Evolutionary conservation across 2,797 vertebrate genomes (phyloP), one percentile per base, ranked within the genome.

Genomic region (Phoeniculus purpureus): DNA sequence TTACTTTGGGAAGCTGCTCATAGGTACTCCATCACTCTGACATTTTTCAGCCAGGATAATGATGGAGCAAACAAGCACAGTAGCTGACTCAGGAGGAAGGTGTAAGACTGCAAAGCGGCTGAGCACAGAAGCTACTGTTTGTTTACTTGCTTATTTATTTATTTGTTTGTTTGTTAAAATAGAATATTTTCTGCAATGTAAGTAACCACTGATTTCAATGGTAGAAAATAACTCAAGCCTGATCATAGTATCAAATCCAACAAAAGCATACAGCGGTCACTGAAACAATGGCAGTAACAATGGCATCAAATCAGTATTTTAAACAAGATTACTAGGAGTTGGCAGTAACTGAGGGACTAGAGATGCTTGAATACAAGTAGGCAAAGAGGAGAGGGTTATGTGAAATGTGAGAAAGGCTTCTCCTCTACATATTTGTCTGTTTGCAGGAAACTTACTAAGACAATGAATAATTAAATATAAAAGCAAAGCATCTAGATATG

Each of bases 21-120:
- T 18, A 94, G 95, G 95, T 95, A 85, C 90, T 97, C 96, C 96
- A 97, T 97, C 95, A 97, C 90, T 91, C 89, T 97, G 96, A 97
- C 95, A 96, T 90, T 95, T 94, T 95, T 96, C 93, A 82, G 12
- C 95, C 83, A 81, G 82, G 86, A 95, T 92, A 96, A 96, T 93
- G 93, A 94, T 83, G 87, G 93, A 95, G 83, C 89, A 97, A 96
- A 96, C 93, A 97, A 89, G 89, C 91, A 85, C 90, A 90, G 90
- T 31, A 96, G 92, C 96, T 95, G 95, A 96, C 94, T 96, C 96
- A 96, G 95, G 93, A 94, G 77, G 86, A 92, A 92, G 91, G 80
- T 87, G 76, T 47, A 94, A 77, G 54, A 82, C 72, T 91, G 93
- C 67, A 91, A 81, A 87, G 55, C 56, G 75, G 70, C 66, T 86